Evolutionary conservation across 2,888 invertebrate genomes (phyloP), one percentile per base, ranked within the genome.

Genomic region (Chrysopilus asiliformis): DNA sequence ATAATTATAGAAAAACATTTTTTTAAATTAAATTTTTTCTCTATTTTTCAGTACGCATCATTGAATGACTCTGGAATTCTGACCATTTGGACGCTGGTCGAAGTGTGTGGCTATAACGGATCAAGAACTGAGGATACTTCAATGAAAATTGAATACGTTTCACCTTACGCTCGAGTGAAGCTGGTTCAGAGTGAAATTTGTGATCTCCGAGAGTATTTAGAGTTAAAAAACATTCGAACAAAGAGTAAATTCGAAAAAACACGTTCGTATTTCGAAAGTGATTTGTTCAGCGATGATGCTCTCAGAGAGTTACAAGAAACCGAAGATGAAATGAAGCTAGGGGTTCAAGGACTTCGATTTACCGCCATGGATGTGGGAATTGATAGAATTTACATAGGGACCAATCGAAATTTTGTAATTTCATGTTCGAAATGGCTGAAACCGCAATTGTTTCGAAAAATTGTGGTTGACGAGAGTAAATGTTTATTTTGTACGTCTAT

Each of bases 1-100:
- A 22, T 22, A 22, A 22, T 22, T 22, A 22, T 22, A 22, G 10
- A n/a, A n/a, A n/a, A n/a, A n/a, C n/a, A 8, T 22, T 22, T 22
- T 22, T 10, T 10, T 22, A 8, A 22, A 22, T 10, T 12, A 27
- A 27, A 27, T 27, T n/a, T n/a, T 27, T 27, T 27, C 13, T 27
- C 7, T 30, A 30, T 22, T 40, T 17, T 27, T 12, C 40, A 67
- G 66, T 56, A 65, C 33, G 58, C 57, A 20, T 58, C 66, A 4
- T 44, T 67, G 1, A 64, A 66, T 20, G 65, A 65, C 37, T 55
- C 56, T 6, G 67, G 67, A 0, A 45, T 57, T 14, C 41, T 66
- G 3, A 53, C 60, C 4, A 47, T 66, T 32, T 68, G 67, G 67
- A 65, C 60, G 1, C 48, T 67, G 7, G 50, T 66, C 10, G 55